Evolutionary conservation across 1,140 invertebrate species (phyloP), one percentile per base, ranked within the genome.

Genomic region (Luehdorfia chinensis): DNA sequence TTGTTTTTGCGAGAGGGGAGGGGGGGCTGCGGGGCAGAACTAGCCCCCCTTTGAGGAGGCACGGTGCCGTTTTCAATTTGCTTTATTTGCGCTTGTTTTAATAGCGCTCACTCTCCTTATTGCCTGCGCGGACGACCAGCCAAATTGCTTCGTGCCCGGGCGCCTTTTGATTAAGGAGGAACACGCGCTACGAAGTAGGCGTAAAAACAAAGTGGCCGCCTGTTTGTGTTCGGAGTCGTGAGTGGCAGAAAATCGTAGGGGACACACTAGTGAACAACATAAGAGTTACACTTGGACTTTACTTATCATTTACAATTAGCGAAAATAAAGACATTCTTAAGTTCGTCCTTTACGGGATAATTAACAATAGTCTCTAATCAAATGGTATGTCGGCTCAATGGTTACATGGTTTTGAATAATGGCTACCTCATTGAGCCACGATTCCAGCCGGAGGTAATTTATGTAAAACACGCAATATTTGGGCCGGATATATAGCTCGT

Each of bases 1-100:
- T 77, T 76, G 70, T 76, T 76, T 66, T 77, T 64, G 43, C 68
- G 59, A 66, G 63, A 63, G 9, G 52, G 32, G 23, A 27, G 33
- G 37, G 52, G 57, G 27, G 45, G 54, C 50, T 54, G 55, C 46
- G 54, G 50, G 34, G 60, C 46, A 55, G 52, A 59, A 60, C 57
- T 55, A 52, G 50, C 56, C 59, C 64, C 68, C 25, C 67, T 52
- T 48, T 12, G 45, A 59, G 53, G 65, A 59, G 69, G 50, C 57
- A 52, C 70, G 65, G 73, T 80, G 66, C 75, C 76, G 62, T 79
- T 84, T 84, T 80, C 79, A 84, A 84, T 84, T 84, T 80, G 76
- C 75, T 80, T 80, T 84, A 78, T 84, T 84, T 84, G 75, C 68
- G 70, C 75, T 78, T 84, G 80, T 81, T 84, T 84, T 79, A 84